These are phyloP conservation scores for Porites lobata DNA, from an alignment of 92 coral and sea anemone genomes.

Conservation along the genomic window DNA sequence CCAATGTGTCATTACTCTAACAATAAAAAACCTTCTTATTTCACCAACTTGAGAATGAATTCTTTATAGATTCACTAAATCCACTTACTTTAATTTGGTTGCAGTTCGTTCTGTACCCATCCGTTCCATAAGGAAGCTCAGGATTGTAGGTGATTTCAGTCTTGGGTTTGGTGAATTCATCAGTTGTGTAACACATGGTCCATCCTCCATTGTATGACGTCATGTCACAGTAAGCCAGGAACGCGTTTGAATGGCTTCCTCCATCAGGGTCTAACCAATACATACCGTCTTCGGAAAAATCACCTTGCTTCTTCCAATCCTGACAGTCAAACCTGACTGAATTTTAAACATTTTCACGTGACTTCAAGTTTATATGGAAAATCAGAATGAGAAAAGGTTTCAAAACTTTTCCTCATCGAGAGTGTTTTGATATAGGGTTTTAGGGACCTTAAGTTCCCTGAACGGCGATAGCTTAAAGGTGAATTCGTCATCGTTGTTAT, in stretches of 20 bases:
- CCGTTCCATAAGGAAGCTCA: slow-evolving; percentile 7
- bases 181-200: slow-evolving; percentile 34
- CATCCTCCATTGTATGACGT: background rate
- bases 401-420: no score
- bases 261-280: slow-evolving; percentile 49
- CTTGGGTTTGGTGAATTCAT: background rate
- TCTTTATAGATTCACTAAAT: background rate
- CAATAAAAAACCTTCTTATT: no score
- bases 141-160: slow-evolving; percentile 19
- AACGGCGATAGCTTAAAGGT: no score
- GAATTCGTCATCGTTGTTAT: no score
- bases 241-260: background rate
- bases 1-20: no score
- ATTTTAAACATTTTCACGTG: no score
- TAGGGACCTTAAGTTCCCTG: no score
- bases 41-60: no score
- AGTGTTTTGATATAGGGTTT: no score
- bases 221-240: slow-evolving; percentile 45
- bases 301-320: background rate
- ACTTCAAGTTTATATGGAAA: no score
- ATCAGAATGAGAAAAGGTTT: no score
- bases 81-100: background rate
- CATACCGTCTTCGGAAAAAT: slow-evolving; percentile 24
- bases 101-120: slow-evolving; percentile 31
- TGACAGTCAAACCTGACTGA: background rate